Evolutionary conservation across 37 sponge, comb jelly and placozoan species (phyloP).

Genomic region (Crambe crambe): DNA sequence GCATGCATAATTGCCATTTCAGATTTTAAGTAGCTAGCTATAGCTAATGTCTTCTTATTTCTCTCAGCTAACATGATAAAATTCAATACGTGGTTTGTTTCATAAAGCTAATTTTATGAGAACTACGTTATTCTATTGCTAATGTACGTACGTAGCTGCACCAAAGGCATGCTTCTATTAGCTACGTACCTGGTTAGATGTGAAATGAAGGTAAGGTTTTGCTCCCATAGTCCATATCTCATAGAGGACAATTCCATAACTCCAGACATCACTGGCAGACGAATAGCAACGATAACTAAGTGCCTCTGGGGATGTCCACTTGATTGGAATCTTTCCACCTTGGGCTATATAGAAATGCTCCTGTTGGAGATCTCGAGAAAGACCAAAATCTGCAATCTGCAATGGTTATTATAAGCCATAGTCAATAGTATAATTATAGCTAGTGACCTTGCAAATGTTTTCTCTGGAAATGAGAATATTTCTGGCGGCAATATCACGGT

Average conservation of each 20-base stretch:
- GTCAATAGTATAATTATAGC: not conserved
- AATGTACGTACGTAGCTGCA: too few relatives aligned
- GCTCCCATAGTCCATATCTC: conserved; percentile 47
- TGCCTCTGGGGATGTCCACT: conserved; percentile 32
- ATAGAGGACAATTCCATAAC: conserved; percentile 37
- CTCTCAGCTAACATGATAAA: too few relatives aligned
- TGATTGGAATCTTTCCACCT: conserved; percentile 25
- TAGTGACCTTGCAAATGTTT: conserved; percentile 21
- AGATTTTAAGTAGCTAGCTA: too few relatives aligned
- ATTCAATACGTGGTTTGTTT: too few relatives aligned
- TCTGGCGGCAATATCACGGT: conserved; percentile 42
- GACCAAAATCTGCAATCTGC: conserved; percentile 35
- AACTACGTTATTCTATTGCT: too few relatives aligned
- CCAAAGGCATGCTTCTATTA: not conserved
- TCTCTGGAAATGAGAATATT: conserved; percentile 17
- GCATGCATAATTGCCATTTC: too few relatives aligned
- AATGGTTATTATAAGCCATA: not conserved
- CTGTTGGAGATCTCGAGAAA: conserved; percentile 17
- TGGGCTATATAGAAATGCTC: conserved; percentile 1
- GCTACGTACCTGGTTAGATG: conserved; percentile 3
- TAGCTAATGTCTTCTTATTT: too few relatives aligned
- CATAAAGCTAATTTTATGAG: too few relatives aligned
- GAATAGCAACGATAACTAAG: conserved; percentile 9
- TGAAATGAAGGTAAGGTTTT: conserved; percentile 9
- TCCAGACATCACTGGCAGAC: conserved; percentile 51